Evolutionary conservation across 2,113 vertebrate genomes (phyloP).

Genomic region (Acrocephalus arundinaceus): DNA sequence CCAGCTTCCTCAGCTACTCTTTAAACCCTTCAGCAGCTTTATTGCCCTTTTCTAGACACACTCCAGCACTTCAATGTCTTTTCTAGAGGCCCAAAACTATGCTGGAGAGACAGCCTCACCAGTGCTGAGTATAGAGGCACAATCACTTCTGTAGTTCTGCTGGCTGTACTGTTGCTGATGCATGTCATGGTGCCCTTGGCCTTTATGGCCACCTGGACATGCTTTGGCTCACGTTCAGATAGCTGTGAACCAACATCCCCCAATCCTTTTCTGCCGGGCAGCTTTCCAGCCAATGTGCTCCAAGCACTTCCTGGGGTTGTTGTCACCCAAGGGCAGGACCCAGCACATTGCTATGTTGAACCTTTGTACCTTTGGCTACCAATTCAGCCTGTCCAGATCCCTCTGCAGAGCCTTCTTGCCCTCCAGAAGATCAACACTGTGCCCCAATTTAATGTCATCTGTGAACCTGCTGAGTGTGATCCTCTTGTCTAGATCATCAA

Average conservation of each 20-base stretch:
- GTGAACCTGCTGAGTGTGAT: not conserved
- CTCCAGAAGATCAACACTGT: not conserved
- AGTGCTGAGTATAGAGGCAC: not conserved
- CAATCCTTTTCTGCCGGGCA: rapidly evolving
- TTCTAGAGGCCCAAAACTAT: not conserved
- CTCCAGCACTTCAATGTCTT: not conserved
- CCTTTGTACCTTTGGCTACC: not conserved
- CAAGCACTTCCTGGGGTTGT: not conserved
- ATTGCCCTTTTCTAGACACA: not conserved
- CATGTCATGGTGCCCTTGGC: not conserved
- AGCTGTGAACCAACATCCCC: not conserved
- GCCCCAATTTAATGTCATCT: not conserved
- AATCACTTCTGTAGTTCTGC: not conserved
- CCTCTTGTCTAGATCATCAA: not conserved
- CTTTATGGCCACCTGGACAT: not conserved
- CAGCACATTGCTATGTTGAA: rapidly evolving
- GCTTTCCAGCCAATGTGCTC: not conserved
- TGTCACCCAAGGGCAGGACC: not conserved
- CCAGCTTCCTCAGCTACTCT: not conserved
- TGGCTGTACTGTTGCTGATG: not conserved
- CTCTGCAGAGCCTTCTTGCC: not conserved
- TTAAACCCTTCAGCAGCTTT: not conserved
- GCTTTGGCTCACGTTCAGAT: not conserved
- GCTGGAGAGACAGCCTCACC: not conserved
- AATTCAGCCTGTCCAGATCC: not conserved